These are phyloP conservation scores for Leptinotarsa tumamoca DNA, from an alignment of 2,888 invertebrate species.

Conservation along the genomic window DNA sequence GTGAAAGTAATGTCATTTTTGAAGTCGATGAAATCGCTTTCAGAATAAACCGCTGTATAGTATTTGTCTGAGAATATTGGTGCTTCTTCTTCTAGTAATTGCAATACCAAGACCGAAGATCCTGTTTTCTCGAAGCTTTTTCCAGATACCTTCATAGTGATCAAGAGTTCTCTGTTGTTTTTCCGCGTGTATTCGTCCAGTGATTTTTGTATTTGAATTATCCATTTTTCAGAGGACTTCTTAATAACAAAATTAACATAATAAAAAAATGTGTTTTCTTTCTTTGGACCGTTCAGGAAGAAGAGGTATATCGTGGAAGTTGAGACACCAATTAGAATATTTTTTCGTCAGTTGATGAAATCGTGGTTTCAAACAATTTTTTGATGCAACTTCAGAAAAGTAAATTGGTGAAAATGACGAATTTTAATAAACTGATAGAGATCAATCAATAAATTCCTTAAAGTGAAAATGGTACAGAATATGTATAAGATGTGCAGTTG, in stretches of 20 bases:
- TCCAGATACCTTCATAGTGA: slow-evolving; percentile 37
- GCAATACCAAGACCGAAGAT: slow-evolving; percentile 39
- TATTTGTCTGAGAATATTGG: no score
- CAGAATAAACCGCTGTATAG: no score
- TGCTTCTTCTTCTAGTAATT: slow-evolving; percentile 27
- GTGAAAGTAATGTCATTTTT: not conserved
- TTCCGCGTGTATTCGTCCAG: slow-evolving; percentile 19
- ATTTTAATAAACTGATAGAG: not conserved
- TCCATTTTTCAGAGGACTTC: slow-evolving; percentile 19
- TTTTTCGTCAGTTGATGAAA: not conserved
- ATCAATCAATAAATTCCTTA: not conserved
- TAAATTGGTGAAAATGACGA: not conserved
- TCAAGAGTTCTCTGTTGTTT: slow-evolving; percentile 28
- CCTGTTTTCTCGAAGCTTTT: slow-evolving; percentile 22
- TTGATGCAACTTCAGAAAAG: not conserved
- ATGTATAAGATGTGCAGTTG: no score
- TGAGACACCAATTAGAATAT: not conserved
- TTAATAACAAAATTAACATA: no score
- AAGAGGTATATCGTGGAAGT: not conserved
- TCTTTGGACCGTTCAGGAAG: not conserved
- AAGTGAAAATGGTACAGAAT: not conserved
- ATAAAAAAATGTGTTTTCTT: not conserved
- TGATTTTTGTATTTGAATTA: slow-evolving; percentile 24
- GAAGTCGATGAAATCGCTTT: not conserved
- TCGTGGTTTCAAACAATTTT: not conserved